Base-by-base conservation (phyloP, 30 jellyfish, hydroid and myxozoan species). In the Clytia hemisphaerica region DNA sequence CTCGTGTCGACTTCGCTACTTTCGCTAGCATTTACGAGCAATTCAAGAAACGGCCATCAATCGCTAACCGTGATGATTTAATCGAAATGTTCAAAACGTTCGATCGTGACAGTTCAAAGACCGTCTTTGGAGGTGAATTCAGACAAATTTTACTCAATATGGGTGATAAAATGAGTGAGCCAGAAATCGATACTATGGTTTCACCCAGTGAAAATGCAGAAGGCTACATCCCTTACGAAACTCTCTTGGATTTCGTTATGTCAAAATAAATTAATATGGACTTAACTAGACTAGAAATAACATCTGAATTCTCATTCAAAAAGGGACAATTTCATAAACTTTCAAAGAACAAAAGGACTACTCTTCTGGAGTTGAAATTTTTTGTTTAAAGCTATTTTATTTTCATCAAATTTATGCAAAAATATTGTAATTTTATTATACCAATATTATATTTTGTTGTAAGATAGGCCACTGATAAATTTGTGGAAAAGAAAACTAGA, bases 141-240 rank as follows among this genome's bases (percentile, higher is more conserved):
- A 37, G 95, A 40, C 95, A 83, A 51, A 83, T 83, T 48, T 62
- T 83, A 30, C 38, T 68, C n/a, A 75, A 83, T 60, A 64, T 83
- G 37, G 95, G 84, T 7, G 95, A 83, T 82, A 83, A 69, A 44
- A 83, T 83, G 95, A 83, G 79, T 10, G 95, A 83, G 53, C 70
- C 59, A 50, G 91, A 83, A 35, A 61, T 79, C 32, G 95, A 83
- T 22, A 83, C 74, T 18, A 76, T 83, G 36, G 71, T 83, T 32
- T 38, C 75, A 66, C 85, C 72, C 19, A 77, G 59, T 18, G 95
- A 83, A 69, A 88, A 83, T 58, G 82, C 84, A 9, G 76, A 67
- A 61, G 95, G 95, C 4, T 44, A 38, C 47, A 83, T 83, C 48
- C 91, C 91, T 42, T 83, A 64, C 61, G 93, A 83, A 47, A 83